Conservation (phyloP, 2,888 invertebrate genomes). For the Aleiodes leptofemur region DNA sequence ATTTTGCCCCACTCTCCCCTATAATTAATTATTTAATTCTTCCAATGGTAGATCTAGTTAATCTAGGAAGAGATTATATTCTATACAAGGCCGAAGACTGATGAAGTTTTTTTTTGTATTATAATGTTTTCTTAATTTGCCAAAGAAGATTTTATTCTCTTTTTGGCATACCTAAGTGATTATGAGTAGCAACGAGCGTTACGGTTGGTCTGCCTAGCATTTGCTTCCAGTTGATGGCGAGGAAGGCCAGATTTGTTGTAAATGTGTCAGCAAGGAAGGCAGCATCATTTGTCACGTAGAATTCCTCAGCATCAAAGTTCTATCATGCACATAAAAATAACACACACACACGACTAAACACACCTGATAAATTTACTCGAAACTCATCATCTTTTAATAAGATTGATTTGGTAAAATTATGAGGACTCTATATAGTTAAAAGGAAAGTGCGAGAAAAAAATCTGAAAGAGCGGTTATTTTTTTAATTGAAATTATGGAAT, state of each 20-base stretch:
- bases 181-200: conserved; percentile 90
- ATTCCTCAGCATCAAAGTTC: conserved; percentile 94
- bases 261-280: conserved; percentile 96
- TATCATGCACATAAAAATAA: conserved; percentile 76
- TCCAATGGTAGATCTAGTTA: not conserved
- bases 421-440: not conserved
- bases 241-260: conserved; percentile 94
- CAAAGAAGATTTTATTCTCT: conserved; percentile 12
- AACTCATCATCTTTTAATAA: conserved; percentile 29
- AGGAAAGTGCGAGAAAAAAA: conserved; percentile 14
- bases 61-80: not conserved
- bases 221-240: conserved; percentile 97
- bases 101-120: not conserved
- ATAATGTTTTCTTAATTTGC: not conserved
- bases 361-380: conserved; percentile 36
- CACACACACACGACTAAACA: conserved; percentile 56
- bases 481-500: too few relatives aligned
- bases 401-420: not conserved
- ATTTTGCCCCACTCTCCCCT: too few relatives aligned
- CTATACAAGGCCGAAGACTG: not conserved
- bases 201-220: conserved; percentile 97
- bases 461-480: not conserved
- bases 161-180: conserved; percentile 85
- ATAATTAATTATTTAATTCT: too few relatives aligned
- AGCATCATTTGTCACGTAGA: conserved; percentile 97